Evolutionary conservation across 2,113 vertebrate species (phyloP).

Genomic region (Hemicordylus capensis): DNA sequence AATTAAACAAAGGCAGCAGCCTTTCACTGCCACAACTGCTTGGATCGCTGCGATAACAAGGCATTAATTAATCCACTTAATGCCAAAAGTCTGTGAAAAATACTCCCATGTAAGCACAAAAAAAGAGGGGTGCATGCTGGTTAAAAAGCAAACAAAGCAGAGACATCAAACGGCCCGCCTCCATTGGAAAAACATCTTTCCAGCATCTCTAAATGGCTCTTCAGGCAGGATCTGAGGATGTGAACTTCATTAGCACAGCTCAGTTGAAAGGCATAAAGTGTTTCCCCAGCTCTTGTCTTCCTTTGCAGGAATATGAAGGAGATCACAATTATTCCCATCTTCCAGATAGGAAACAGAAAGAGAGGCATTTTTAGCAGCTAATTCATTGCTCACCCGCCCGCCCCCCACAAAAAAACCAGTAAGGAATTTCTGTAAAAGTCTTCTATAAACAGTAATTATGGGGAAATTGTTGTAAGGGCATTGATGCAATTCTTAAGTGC

Average conservation of each 20-base stretch:
- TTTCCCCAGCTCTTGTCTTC: not conserved
- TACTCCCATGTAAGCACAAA: not conserved
- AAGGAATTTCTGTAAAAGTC: not conserved
- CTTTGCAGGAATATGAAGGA: not conserved
- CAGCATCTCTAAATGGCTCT: not conserved
- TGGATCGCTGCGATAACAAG: slow-evolving; percentile 2
- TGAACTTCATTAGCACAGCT: not conserved
- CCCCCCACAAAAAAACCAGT: too few species aligned
- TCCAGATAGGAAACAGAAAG: not conserved
- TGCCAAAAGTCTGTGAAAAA: slow-evolving; percentile 17
- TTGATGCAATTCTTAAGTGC: too few species aligned
- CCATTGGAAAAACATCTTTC: slow-evolving; percentile 16
- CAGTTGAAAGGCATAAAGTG: not conserved
- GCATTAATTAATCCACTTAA: slow-evolving; percentile 15
- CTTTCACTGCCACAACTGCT: not conserved
- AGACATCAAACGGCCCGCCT: not conserved
- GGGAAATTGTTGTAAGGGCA: too few species aligned
- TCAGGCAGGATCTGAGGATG: not conserved
- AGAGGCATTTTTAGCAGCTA: not conserved
- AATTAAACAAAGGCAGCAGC: not conserved
- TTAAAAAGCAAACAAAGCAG: slow-evolving; percentile 14
- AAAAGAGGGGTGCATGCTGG: not conserved
- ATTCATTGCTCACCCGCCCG: not conserved
- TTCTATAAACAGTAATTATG: too few species aligned
- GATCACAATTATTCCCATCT: not conserved